Conservation (phyloP, 1,140 invertebrate species). For the Drosophila orosa region DNA sequence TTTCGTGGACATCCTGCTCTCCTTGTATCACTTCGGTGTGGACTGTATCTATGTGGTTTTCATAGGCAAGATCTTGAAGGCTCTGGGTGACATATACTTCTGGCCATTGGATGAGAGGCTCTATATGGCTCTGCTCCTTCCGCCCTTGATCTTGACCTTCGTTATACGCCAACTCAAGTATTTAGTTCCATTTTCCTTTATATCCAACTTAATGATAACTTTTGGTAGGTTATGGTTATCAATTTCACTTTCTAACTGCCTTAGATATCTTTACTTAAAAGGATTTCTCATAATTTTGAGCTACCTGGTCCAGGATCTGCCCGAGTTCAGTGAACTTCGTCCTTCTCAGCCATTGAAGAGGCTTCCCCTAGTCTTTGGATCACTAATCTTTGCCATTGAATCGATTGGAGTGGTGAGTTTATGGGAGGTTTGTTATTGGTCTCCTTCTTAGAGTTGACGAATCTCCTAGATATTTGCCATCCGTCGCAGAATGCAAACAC, state of each 20-base stretch:
- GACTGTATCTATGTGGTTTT: constrained; percentile 62
- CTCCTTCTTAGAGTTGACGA: not conserved
- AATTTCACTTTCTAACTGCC: rapidly evolving
- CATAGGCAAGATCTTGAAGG: constrained; percentile 53
- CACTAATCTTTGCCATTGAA: constrained; percentile 53
- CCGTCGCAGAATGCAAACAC: constrained; percentile 37
- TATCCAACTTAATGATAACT: constrained; percentile 34
- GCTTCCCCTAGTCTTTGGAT: constrained; percentile 50
- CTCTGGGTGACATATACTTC: constrained; percentile 47
- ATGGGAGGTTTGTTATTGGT: not conserved
- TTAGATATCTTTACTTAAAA: not conserved
- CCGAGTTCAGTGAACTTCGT: constrained; percentile 28
- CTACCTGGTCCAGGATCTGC: constrained; percentile 42
- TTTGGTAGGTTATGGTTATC: constrained; percentile 11
- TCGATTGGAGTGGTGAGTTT: constrained; percentile 56
- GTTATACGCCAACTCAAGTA: constrained; percentile 41
- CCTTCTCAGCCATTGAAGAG: constrained; percentile 22
- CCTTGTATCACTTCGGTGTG: constrained; percentile 58
- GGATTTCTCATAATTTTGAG: constrained; percentile 23
- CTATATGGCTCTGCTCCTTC: constrained; percentile 53
- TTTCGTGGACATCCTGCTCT: constrained; percentile 49
- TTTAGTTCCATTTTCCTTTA: constrained; percentile 46
- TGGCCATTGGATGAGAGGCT: constrained; percentile 48
- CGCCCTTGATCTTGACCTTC: constrained; percentile 46
- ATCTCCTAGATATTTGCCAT: constrained; percentile 37